Evolutionary conservation across 2,888 invertebrate genomes (phyloP).

Genomic region (Folsomia candida): DNA sequence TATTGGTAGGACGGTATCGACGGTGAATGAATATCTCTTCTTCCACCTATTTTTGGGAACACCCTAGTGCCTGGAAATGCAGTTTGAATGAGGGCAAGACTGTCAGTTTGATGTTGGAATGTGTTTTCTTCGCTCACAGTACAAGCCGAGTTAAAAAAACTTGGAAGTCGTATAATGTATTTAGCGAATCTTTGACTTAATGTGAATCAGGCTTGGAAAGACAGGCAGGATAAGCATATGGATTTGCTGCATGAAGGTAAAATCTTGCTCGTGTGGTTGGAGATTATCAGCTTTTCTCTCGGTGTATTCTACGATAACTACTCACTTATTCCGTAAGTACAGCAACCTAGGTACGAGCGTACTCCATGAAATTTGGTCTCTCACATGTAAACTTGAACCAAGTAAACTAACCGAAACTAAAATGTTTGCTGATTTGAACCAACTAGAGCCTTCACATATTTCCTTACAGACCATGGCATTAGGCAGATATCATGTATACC

Average conservation of each 20-base stretch:
- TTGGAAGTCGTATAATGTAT: neutral
- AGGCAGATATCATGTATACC: too few relatives aligned
- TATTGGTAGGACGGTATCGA: too few relatives aligned
- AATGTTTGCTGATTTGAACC: too few relatives aligned
- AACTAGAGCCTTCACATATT: too few relatives aligned
- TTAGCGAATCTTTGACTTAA: neutral
- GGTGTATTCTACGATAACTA: neutral
- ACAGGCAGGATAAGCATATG: neutral
- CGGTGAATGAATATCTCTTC: neutral
- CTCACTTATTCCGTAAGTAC: neutral
- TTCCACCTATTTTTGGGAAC: conserved; percentile 3
- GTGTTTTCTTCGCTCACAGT: conserved; percentile 8
- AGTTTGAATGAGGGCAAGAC: conserved; percentile 5
- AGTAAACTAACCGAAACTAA: neutral
- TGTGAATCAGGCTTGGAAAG: neutral
- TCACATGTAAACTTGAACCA: neutral
- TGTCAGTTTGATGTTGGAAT: conserved; percentile 25
- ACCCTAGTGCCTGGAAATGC: conserved; percentile 4
- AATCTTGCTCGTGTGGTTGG: neutral
- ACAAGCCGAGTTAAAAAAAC: neutral
- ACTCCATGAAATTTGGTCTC: too few relatives aligned
- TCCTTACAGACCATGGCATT: too few relatives aligned
- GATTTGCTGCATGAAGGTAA: neutral
- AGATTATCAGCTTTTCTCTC: neutral
- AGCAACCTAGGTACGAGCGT: too few relatives aligned